Evolutionary conservation across 2,888 invertebrate genomes (phyloP), one percentile per base, ranked within the genome.

Genomic region (Eupithecia subumbrata): DNA sequence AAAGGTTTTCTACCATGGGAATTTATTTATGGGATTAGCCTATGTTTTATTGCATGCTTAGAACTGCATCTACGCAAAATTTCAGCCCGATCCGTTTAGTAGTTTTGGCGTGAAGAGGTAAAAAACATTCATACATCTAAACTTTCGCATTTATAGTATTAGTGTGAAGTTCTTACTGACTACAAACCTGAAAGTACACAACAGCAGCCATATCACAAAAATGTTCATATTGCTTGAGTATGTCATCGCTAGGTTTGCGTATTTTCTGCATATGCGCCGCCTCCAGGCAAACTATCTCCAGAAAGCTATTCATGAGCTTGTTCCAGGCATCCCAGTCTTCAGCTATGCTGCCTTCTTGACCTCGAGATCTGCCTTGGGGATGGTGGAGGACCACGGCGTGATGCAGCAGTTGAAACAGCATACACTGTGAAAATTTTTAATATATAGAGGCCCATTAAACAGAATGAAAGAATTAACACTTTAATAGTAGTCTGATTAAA

Each of bases 211-310:
- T 86, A 64, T 82, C 77, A 79, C 82, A 86, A 77, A 91, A 94
- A 80, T 88, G 81, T 56, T 82, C 78, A 79, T 84, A 86, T n/a
- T 86, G 81, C 73, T 86, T 85, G 8, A 80, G 64, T 30, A 78
- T 67, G 74, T 81, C 84, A 45, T 91, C 90, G 74, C 79, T 88
- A 75, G 86, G 87, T 78, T 90, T 91, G 40, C 86, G 85, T 63
- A 76, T 79, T 83, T 89, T 93, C 79, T 92, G 91, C 76, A 90
- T 79, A 77, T 84, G 86, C 56, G 76, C 81, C 2, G 89, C 86
- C 86, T 95, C 95, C 67, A 91, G 80, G 73, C 88, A 90, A 30
- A 92, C 85, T 34, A 95, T 86, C 84, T 95, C 94, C 76, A 90
- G 83, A 34, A 94, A 92, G 77, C 87, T 90, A 69, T 88, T 84